Percentiles rank a stretch among this genome's conserved stretches.
Evolutionary conservation across 2,797 vertebrate genomes (phyloP).

Genomic region (Silurus lanzhouensis): DNA sequence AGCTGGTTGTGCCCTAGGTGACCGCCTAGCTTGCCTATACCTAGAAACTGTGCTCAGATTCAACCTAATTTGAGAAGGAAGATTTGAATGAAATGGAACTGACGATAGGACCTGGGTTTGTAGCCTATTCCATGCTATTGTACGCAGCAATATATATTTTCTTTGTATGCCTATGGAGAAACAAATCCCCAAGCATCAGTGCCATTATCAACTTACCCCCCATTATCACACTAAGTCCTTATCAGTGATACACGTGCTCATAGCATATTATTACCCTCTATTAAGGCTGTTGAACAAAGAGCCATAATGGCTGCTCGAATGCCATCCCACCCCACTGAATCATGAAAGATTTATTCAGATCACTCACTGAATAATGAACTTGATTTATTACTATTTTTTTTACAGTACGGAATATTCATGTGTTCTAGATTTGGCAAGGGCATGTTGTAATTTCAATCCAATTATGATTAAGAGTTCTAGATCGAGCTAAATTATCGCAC

Average conservation of each 20-base stretch:
- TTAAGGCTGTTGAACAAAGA: slow-evolving; percentile 2
- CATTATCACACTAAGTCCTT: neutral
- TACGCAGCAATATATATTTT: neutral
- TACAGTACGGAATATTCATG: neutral
- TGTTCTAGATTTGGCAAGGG: neutral
- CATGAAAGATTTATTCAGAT: slow-evolving; percentile 19
- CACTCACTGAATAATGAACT: neutral
- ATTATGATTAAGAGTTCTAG: neutral
- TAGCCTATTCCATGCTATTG: neutral
- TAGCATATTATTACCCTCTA: neutral
- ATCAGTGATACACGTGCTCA: neutral
- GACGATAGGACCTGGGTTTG: neutral
- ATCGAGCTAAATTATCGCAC: too few relatives aligned
- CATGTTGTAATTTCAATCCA: neutral
- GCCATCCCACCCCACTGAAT: neutral
- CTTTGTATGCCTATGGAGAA: neutral
- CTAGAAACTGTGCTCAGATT: too few relatives aligned
- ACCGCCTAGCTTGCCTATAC: too few relatives aligned
- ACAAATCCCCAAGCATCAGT: neutral
- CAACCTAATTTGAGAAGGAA: neutral
- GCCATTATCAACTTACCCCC: neutral
- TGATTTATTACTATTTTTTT: neutral
- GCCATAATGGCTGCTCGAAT: neutral
- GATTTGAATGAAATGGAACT: neutral
- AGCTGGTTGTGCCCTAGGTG: too few relatives aligned